Conservation (phyloP, 2,888 invertebrate species). For the Apodemia hepburni region DNA sequence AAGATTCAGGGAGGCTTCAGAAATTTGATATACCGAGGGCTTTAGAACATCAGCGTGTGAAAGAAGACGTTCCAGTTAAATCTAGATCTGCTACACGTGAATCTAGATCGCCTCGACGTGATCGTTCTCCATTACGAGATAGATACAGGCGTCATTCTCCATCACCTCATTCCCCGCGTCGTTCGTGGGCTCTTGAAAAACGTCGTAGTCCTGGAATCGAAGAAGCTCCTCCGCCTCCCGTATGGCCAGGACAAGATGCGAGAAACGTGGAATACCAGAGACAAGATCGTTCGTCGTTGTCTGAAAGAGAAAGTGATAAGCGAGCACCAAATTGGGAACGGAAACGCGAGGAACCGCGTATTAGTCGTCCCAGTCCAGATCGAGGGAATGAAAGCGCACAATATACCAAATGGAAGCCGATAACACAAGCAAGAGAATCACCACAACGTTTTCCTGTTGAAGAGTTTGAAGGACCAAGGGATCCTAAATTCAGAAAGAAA, state of each 20-base stretch:
- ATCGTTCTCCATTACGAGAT: constrained; percentile 54
- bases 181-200: constrained; percentile 68
- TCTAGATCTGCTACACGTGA: constrained; percentile 39
- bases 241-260: constrained; percentile 52
- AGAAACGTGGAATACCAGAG: constrained; percentile 32
- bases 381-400: constrained; percentile 30
- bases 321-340: constrained; percentile 36
- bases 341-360: constrained; percentile 25
- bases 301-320: constrained; percentile 34
- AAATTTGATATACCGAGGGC: constrained; percentile 36
- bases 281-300: constrained; percentile 32
- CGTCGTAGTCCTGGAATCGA: constrained; percentile 50
- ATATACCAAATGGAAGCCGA: constrained; percentile 31
- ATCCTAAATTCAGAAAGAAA: constrained; percentile 24
- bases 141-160: constrained; percentile 56
- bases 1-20: constrained; percentile 37
- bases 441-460: constrained; percentile 26
- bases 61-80: constrained; percentile 29
- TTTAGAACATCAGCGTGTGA: constrained; percentile 32
- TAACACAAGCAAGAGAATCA: constrained; percentile 23
- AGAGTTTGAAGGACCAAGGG: constrained; percentile 22
- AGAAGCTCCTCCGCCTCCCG: constrained; percentile 60
- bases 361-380: constrained; percentile 21
- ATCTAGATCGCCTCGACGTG: constrained; percentile 57
- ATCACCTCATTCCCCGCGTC: constrained; percentile 58